Conservation (phyloP, 2,113 vertebrate genomes). For the Tricholaema leucomelas region DNA sequence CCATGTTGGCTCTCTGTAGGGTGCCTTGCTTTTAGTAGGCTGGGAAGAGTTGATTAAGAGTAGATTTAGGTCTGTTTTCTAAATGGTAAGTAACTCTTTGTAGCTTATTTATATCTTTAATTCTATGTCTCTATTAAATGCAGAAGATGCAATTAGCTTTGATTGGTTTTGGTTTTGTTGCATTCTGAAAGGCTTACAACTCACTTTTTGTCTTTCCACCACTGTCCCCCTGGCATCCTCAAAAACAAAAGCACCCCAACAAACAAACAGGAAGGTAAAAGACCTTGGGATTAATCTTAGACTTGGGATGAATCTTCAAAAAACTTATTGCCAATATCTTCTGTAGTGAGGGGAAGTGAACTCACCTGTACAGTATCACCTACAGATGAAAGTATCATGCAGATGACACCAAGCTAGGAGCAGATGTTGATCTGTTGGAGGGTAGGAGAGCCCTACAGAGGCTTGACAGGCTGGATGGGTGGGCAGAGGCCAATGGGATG, state of each 20-base stretch:
- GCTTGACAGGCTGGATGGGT: too few species aligned
- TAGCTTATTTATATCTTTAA: background rate
- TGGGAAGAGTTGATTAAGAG: background rate
- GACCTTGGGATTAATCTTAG: too few species aligned
- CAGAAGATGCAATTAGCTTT: background rate
- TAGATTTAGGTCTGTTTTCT: background rate
- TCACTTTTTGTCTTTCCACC: background rate
- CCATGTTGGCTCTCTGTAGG: background rate
- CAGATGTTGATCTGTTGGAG: too few species aligned
- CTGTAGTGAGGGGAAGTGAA: background rate
- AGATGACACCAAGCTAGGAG: too few species aligned
- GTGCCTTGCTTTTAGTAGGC: background rate
- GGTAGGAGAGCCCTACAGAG: too few species aligned
- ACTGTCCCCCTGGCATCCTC: background rate
- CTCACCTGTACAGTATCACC: background rate
- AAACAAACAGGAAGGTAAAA: background rate
- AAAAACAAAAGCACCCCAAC: background rate
- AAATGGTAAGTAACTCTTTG: background rate
- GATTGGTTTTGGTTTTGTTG: background rate
- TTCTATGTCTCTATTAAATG: background rate
- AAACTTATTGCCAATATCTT: background rate
- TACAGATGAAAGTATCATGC: too few species aligned
- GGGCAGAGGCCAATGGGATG: too few species aligned
- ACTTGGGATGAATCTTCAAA: background rate
- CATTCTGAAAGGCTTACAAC: background rate